Conservation (phyloP, 2,888 invertebrate genomes). For the Eustalomyia histrio region DNA sequence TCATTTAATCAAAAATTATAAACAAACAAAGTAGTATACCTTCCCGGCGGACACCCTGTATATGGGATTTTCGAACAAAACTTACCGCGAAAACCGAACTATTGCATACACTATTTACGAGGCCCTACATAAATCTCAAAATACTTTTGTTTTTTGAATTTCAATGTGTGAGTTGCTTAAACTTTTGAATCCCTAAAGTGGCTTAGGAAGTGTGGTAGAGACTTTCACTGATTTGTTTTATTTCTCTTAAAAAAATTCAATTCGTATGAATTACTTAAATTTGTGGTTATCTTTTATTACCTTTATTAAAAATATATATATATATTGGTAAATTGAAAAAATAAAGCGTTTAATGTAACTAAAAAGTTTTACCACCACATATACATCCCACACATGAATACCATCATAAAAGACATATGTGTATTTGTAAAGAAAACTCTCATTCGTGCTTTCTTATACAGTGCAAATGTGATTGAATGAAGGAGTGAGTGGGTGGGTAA, state of each 20-base stretch:
- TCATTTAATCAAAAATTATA: too few species aligned
- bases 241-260: background rate
- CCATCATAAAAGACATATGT: constrained; percentile 39
- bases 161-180: too few species aligned
- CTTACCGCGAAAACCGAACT: too few species aligned
- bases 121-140: too few species aligned
- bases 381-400: constrained; percentile 25
- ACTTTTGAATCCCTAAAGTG: too few species aligned
- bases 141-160: too few species aligned
- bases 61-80: too few species aligned
- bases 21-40: too few species aligned
- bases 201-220: too few species aligned
- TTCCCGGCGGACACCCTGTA: too few species aligned
- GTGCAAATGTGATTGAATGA: constrained; percentile 38
- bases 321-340: constrained; percentile 60
- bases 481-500: background rate
- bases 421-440: constrained; percentile 8
- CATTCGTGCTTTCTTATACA: background rate
- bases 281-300: constrained; percentile 54
- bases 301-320: constrained; percentile 68
- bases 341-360: constrained; percentile 41
- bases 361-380: constrained; percentile 38
- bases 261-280: background rate
- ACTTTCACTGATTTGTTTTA: too few species aligned
- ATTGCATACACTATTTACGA: too few species aligned